Conservation (phyloP, 2,113 vertebrate genomes). For the Trochalopteron elliotii region DNA sequence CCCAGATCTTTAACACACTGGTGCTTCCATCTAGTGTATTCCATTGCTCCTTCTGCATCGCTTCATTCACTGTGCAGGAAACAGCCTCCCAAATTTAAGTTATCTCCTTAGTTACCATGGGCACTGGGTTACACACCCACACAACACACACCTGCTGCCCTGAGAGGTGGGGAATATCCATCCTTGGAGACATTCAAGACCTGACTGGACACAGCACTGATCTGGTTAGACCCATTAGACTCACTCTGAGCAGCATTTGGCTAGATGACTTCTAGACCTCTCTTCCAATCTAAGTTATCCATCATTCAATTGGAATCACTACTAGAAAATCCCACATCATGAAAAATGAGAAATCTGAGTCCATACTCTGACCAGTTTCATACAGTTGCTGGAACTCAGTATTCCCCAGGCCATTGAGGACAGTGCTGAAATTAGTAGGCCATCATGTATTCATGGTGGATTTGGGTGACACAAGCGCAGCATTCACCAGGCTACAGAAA, state of each 20-base stretch:
- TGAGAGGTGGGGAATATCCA: neutral
- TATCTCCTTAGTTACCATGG: neutral
- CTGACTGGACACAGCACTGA: neutral
- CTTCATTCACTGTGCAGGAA: neutral
- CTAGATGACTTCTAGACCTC: neutral
- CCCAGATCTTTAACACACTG: neutral
- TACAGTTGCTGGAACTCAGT: neutral
- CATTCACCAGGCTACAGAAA: neutral
- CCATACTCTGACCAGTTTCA: neutral
- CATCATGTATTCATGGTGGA: accelerated
- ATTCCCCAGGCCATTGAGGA: neutral
- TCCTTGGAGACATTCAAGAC: neutral
- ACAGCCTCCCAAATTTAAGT: neutral
- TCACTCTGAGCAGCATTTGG: neutral
- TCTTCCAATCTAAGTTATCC: neutral
- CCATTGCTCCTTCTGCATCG: neutral
- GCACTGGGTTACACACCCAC: neutral
- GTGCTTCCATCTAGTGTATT: neutral
- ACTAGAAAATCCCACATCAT: neutral
- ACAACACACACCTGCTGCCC: neutral
- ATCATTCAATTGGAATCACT: neutral
- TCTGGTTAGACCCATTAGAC: neutral
- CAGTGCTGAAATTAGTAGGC: neutral
- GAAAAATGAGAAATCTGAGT: neutral
- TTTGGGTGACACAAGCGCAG: neutral